Conservation (phyloP, 2,888 invertebrate genomes). For the Agrotis clavis region DNA sequence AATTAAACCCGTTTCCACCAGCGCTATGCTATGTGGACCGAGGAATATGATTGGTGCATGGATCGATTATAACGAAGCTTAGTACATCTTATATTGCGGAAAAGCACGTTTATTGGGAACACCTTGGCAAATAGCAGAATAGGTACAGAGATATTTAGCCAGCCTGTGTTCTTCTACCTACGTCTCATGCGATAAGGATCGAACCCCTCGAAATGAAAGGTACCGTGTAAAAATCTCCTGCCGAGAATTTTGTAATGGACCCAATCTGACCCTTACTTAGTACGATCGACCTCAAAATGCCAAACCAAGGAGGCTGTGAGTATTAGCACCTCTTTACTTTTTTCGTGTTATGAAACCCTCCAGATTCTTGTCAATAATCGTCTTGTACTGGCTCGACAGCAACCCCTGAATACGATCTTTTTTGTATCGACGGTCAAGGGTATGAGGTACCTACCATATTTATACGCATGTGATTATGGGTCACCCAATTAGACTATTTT, state of each 20-base stretch:
- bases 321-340: not conserved
- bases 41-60: too few relatives aligned
- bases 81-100: too few relatives aligned
- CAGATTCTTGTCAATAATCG: not conserved
- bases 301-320: not conserved
- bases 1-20: too few relatives aligned
- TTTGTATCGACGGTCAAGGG: slow-evolving; percentile 1
- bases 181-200: not conserved
- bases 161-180: not conserved
- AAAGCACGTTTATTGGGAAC: not conserved
- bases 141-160: not conserved
- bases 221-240: not conserved
- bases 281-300: not conserved
- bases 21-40: too few relatives aligned
- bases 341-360: not conserved
- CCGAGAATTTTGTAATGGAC: too few relatives aligned
- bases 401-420: not conserved
- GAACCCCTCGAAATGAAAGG: not conserved
- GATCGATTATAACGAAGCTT: too few relatives aligned
- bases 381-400: not conserved
- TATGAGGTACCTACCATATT: not conserved
- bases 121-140: not conserved
- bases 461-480: not conserved
- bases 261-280: not conserved
- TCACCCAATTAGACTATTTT: slow-evolving; percentile 9